phyloP scores from a whole-genome alignment of 2,797 vertebrate species.

The Acanthiza pusilla region DNA sequence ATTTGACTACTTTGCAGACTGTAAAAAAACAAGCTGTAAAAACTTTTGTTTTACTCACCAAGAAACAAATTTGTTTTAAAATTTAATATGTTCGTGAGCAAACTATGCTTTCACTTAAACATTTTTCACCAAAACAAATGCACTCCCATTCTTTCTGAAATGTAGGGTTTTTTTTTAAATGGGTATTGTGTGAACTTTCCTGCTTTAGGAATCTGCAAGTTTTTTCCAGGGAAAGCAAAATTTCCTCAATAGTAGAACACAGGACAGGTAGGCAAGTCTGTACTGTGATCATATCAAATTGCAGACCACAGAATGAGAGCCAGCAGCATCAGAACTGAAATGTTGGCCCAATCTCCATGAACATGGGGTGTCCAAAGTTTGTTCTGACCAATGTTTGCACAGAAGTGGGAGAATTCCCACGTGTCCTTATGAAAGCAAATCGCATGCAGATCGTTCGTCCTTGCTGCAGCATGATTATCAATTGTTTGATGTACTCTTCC shows the following conservation, averaged over 20 bases:
- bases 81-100: neutral
- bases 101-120: neutral
- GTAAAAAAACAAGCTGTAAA: constrained; percentile 18
- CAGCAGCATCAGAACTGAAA: neutral
- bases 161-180: neutral
- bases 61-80: constrained; percentile 18
- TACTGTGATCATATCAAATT: neutral
- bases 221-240: neutral
- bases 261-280: neutral
- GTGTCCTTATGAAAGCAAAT: neutral
- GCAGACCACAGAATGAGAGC: neutral
- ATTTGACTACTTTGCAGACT: constrained; percentile 15
- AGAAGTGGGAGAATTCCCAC: neutral
- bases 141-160: neutral
- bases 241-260: neutral
- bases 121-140: neutral
- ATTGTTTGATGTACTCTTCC: neutral
- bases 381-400: neutral
- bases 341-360: neutral
- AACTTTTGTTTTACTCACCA: neutral
- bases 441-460: neutral
- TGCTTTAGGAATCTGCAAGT: neutral
- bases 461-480: neutral
- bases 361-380: neutral
- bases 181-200: neutral